Percentiles rank a stretch among this genome's conserved stretches.
Evolutionary conservation across 2,113 vertebrate species (phyloP).

Genomic region (Smithornis capensis): DNA sequence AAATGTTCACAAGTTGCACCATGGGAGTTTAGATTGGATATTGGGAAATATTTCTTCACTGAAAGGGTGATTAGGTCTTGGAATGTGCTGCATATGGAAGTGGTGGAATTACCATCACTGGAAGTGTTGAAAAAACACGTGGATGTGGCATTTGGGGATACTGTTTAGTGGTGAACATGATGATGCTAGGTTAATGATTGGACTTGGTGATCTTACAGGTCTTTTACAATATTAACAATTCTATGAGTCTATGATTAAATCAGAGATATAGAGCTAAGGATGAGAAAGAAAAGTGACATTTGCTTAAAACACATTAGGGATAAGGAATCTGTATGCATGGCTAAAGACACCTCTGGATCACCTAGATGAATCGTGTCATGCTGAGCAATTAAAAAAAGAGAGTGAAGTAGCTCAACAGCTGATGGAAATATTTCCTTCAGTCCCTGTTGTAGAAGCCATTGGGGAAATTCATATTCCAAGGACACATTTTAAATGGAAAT

Average conservation of each 20-base stretch:
- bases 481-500: slow-evolving; percentile 36
- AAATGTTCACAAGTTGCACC: neutral
- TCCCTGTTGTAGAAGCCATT: neutral
- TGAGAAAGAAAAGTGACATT: neutral
- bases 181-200: neutral
- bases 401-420: neutral
- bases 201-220: neutral
- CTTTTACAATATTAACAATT: neutral
- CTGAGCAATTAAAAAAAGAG: neutral
- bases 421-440: neutral
- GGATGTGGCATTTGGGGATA: neutral
- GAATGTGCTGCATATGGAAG: neutral
- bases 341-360: neutral
- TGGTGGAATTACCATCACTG: neutral
- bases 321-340: neutral
- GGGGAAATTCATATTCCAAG: slow-evolving; percentile 57
- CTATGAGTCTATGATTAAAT: neutral
- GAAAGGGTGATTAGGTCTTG: neutral
- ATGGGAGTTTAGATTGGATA: neutral
- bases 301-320: neutral
- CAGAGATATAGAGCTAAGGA: neutral
- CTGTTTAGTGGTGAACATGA: neutral
- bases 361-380: neutral
- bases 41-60: neutral
- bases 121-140: neutral